These are phyloP conservation scores for Pantala flavescens DNA, from an alignment of 1,140 invertebrate species.

Conservation along the genomic window DNA sequence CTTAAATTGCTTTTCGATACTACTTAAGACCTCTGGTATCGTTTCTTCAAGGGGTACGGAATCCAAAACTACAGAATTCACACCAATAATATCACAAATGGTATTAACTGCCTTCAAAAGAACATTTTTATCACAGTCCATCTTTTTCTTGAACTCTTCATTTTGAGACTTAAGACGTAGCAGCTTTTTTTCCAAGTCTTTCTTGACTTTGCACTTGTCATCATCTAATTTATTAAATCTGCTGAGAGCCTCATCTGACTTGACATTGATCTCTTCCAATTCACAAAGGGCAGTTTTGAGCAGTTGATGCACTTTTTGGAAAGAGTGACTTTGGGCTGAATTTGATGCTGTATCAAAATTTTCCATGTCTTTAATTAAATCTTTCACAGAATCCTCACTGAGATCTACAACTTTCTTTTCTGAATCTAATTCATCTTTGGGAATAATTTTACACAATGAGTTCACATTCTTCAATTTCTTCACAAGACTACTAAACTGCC, in stretches of 20 bases:
- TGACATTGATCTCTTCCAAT: not conserved
- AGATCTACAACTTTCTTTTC: no score
- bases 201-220: not conserved
- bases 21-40: no score
- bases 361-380: no score
- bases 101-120: not conserved
- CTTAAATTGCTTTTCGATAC: no score
- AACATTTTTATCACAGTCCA: not conserved
- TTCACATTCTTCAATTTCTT: not conserved
- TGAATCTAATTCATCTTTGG: no score
- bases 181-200: not conserved
- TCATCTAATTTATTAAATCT: not conserved
- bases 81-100: not conserved
- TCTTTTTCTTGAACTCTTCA: constrained; percentile 12
- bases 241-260: not conserved
- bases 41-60: no score
- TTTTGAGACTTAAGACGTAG: not conserved
- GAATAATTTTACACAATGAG: not conserved
- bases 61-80: not conserved
- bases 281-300: not conserved
- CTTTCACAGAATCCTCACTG: no score
- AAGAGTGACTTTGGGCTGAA: no score
- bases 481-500: not conserved
- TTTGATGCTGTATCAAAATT: no score
- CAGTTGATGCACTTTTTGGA: no score